Conservation (phyloP, 2,797 vertebrate species). For the Chromobotia macracanthus region DNA sequence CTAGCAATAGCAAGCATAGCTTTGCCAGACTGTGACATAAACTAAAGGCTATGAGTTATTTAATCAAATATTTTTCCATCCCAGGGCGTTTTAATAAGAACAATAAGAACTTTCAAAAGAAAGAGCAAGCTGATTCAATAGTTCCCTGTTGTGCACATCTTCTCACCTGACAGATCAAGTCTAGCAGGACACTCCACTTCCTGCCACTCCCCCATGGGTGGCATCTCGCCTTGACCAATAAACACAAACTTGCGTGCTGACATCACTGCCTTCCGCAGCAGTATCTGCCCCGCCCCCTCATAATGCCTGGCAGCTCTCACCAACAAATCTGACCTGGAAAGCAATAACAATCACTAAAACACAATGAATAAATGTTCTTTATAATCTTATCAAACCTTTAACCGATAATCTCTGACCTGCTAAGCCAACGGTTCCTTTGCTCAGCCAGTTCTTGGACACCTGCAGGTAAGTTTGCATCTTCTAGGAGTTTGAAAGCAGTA, state of each 20-base stretch:
- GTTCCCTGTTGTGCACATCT: not conserved
- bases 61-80: too few relatives aligned
- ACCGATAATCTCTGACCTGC: constrained; percentile 77
- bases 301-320: constrained; percentile 93
- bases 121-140: not conserved
- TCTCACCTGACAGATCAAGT: constrained; percentile 89
- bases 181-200: constrained; percentile 86
- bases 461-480: constrained; percentile 73
- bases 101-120: not conserved
- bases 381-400: not conserved
- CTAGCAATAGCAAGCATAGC: too few relatives aligned
- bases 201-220: constrained; percentile 83
- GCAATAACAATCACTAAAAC: not conserved
- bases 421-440: constrained; percentile 85
- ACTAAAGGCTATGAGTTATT: too few relatives aligned
- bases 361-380: not conserved
- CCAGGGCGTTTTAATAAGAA: not conserved
- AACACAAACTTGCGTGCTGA: constrained; percentile 83
- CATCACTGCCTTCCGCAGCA: constrained; percentile 89
- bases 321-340: constrained; percentile 83
- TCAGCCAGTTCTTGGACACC: constrained; percentile 80
- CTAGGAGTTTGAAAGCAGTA: constrained; percentile 79
- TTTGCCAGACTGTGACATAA: too few relatives aligned
- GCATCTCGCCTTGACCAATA: constrained; percentile 67
- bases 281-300: constrained; percentile 90